Evolutionary conservation across 2,797 vertebrate species (phyloP).

Genomic region (Peromyscus eremicus): DNA sequence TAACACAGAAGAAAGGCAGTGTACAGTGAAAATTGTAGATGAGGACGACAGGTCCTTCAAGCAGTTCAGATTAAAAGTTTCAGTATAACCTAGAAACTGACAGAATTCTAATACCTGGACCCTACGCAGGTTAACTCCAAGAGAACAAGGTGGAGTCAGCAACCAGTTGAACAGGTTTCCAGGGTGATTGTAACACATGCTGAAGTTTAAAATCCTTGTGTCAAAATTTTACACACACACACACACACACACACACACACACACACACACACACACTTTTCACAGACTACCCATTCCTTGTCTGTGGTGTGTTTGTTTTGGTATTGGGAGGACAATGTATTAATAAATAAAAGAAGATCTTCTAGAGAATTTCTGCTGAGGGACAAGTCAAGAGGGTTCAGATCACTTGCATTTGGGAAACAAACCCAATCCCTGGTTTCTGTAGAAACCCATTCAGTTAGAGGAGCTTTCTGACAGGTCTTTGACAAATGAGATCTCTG

Average conservation of each 20-base stretch:
- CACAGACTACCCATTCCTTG: neutral
- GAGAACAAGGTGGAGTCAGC: neutral
- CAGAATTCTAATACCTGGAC: constrained; percentile 17
- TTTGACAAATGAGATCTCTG: constrained; percentile 76
- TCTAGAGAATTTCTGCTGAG: constrained; percentile 37
- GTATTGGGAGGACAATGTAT: neutral
- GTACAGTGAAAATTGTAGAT: neutral
- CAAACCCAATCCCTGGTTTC: constrained; percentile 43
- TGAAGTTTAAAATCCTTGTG: neutral
- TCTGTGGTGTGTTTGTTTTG: neutral
- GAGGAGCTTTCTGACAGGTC: constrained; percentile 64
- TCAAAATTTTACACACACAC: neutral
- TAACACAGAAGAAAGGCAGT: constrained; percentile 11
- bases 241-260: neutral
- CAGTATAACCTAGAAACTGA: neutral
- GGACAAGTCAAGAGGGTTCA: neutral
- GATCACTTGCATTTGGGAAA: constrained; percentile 43
- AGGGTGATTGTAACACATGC: neutral
- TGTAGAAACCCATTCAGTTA: neutral
- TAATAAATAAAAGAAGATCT: neutral
- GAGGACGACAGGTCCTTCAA: neutral
- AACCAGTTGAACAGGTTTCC: neutral
- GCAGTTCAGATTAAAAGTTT: neutral
- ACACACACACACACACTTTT: neutral
- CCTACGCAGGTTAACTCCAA: neutral